Evolutionary conservation across 1,140 invertebrate genomes (phyloP).

Genomic region (Drosophila micromelanica): DNA sequence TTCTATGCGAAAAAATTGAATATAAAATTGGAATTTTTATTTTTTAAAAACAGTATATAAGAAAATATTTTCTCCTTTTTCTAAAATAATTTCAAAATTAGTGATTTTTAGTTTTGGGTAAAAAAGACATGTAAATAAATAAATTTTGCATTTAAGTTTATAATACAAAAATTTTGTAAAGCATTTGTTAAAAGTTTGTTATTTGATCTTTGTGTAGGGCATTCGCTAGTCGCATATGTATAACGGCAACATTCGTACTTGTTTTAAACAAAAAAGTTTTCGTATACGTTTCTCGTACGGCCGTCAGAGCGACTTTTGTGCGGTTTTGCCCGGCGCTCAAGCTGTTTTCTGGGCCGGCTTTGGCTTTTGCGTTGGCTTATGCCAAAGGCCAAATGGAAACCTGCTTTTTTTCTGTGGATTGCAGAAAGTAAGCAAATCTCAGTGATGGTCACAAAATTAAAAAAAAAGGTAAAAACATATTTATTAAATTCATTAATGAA

Average conservation of each 20-base stretch:
- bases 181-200: not conserved
- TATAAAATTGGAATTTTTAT: no score
- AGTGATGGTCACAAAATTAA: slow-evolving; percentile 17
- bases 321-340: slow-evolving; percentile 31
- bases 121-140: no score
- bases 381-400: slow-evolving; percentile 43
- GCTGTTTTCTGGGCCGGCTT: slow-evolving; percentile 46
- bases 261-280: slow-evolving; percentile 6
- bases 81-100: no score
- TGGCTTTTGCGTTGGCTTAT: slow-evolving; percentile 33
- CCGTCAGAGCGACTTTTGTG: slow-evolving; percentile 47
- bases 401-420: slow-evolving; percentile 43
- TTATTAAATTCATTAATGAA: slow-evolving; percentile 32
- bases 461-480: slow-evolving; percentile 3
- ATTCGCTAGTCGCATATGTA: not conserved
- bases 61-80: no score
- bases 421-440: slow-evolving; percentile 29
- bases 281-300: slow-evolving; percentile 14
- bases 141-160: no score
- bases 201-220: slow-evolving; percentile 1
- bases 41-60: no score
- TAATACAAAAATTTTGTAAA: no score
- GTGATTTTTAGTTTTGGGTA: no score
- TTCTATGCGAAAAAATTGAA: no score
- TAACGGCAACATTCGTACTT: not conserved